Evolutionary conservation across 2,888 invertebrate genomes (phyloP), one percentile per base, ranked within the genome.

Genomic region (Halictus quadricinctus): DNA sequence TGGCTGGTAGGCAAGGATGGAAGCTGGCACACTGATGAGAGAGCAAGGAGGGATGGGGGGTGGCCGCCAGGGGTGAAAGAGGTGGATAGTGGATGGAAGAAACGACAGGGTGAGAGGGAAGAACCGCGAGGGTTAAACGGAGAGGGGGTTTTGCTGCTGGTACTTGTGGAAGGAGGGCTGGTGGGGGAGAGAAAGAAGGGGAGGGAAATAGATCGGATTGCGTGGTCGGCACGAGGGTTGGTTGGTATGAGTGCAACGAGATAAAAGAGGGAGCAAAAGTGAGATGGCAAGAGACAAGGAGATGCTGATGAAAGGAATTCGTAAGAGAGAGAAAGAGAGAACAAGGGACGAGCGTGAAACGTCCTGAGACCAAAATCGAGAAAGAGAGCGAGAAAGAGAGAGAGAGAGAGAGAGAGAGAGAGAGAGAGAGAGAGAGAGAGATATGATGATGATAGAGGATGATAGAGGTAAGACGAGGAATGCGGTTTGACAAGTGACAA

Each of bases 401-500:
- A 43, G 18, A 21, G 70, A 76, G 50, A 64, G 21, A 66, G 48
- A 15, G 2, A 29, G 21, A n/a, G 48, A 50, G 12, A 29, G 29
- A 29, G 64, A 64, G 66, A 4, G 76, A 79, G 75, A 80, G 66
- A 72, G 72, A 58, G 58, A 73, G 80, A 72, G 69, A 76, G 72
- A 25, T 29, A 29, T 29, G n/a, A 29, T 18, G 69, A 25, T 1
- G 72, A 46, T 72, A 72, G 66, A 10, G 75, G 87, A 50, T 46
- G 74, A 69, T 85, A 76, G 82, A 88, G 85, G 85, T 90, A 90
- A 91, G 90, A 90, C 87, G 83, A 88, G 89, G 87, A 82, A 90
- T 91, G 87, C 91, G 90, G 91, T 89, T 92, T 93, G 93, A 93
- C 93, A 93, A 92, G 92, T 93, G 93, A 93, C 93, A 91, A 91